These are phyloP conservation scores for Sardinella longiceps DNA, from an alignment of 2,797 vertebrate species.

Conservation along the genomic window DNA sequence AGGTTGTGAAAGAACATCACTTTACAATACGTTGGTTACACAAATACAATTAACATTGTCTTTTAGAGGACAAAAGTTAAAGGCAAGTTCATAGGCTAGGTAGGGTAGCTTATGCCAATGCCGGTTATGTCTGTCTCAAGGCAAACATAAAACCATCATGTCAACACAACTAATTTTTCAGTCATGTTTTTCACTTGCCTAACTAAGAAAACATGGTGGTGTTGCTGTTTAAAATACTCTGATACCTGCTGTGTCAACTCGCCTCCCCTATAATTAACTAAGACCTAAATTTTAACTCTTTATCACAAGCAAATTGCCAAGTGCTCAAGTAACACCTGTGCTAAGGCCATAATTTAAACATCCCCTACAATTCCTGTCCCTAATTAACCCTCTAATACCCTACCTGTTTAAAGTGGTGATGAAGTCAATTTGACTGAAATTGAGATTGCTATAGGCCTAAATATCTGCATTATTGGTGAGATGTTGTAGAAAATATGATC, in stretches of 20 bases:
- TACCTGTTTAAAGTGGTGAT: conserved; percentile 46
- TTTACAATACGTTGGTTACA: not conserved
- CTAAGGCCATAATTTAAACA: conserved; percentile 53
- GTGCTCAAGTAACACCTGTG: conserved; percentile 48
- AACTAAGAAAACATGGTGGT: not conserved
- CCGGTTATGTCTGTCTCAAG: not conserved
- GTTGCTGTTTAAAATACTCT: not conserved
- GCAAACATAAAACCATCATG: not conserved
- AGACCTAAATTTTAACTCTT: conserved; percentile 51
- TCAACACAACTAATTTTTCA: not conserved
- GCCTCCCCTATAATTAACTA: conserved; percentile 56
- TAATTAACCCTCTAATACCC: not conserved
- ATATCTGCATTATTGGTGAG: not conserved
- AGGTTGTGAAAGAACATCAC: not conserved
- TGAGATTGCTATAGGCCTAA: conserved; percentile 37
- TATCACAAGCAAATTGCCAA: conserved; percentile 63
- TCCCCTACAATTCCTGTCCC: conserved; percentile 47
- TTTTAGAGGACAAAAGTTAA: too few relatives aligned
- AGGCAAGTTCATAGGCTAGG: not conserved
- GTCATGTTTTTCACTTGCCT: not conserved
- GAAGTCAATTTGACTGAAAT: conserved; percentile 6
- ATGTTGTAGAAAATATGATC: not conserved
- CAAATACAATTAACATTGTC: not conserved
- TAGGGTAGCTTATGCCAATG: not conserved
- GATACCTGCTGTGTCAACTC: conserved; percentile 34